Conservation (phyloP, 2,888 invertebrate genomes). For the Diaphora mendica region DNA sequence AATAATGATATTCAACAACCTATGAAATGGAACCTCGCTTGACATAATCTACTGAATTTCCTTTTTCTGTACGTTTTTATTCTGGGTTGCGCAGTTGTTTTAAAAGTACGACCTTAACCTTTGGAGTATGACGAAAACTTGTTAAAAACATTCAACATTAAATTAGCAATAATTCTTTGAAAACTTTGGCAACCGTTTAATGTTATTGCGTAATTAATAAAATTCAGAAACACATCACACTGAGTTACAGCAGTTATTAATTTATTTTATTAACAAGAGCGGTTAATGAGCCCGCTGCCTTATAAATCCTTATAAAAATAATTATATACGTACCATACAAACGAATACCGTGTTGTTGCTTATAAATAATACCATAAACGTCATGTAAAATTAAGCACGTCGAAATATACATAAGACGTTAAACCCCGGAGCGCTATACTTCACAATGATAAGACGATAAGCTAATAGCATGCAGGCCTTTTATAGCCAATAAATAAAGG, state of each 20-base stretch:
- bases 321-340: constrained; percentile 31
- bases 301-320: constrained; percentile 35
- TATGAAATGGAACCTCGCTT: neutral
- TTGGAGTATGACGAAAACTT: neutral
- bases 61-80: neutral
- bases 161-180: neutral
- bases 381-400: constrained; percentile 50
- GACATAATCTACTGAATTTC: neutral
- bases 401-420: constrained; percentile 53
- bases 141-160: neutral
- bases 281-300: constrained; percentile 26
- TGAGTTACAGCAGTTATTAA: neutral
- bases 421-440: constrained; percentile 53
- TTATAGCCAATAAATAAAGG: constrained; percentile 63
- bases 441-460: constrained; percentile 64
- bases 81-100: neutral
- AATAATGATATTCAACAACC: neutral
- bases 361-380: constrained; percentile 45
- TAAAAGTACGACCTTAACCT: neutral
- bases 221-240: neutral
- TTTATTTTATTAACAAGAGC: constrained; percentile 16
- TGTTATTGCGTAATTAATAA: neutral
- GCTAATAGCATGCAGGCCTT: constrained; percentile 61
- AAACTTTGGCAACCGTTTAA: neutral
- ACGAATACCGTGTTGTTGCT: constrained; percentile 31